Base-by-base conservation (phyloP, 2,888 invertebrate species). In the Rhagophthalmus giganteus region DNA sequence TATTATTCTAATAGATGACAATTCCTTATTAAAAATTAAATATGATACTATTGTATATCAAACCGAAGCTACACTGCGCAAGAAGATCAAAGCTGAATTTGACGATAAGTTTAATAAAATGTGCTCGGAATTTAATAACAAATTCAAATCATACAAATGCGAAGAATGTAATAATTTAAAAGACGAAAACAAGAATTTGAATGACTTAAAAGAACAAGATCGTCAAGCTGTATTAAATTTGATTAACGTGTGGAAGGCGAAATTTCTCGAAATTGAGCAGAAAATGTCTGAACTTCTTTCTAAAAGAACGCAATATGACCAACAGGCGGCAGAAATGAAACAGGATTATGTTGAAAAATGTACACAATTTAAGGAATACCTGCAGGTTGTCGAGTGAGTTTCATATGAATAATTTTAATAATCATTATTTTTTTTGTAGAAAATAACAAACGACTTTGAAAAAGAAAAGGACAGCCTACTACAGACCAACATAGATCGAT, bases 1-100 rank as follows among this genome's bases (percentile, higher is more conserved):
- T n/a, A n/a, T n/a, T 12, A 9, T 30, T 41, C 25, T 47, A 40
- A 10, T 15, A 59, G 55, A 44, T 7, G 39, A 42, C 11, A 42
- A 34, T 12, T 51, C 54, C 12, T n/a, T 61, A 25, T 41, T 59
- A 15, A 57, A 57, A 52, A 49, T 59, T 7, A 48, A 60, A 52
- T 59, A 54, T 35, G 62, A 61, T 26, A 53, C 59, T 3, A 57
- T 60, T 9, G 26, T 63, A 20, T 58, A 61, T 32, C 52, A 62
- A 38, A 57, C 58, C 16, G 63, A 65, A 47, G 57, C 63, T 2
- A 44, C 55, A 27, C 27, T 65, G 7, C 44, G 61, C 3, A 31
- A 47, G 20, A 51, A 59, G 30, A 45, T 63, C 2, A 57, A 63
- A 45, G 47, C 46, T 13, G 63, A 62, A 20, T 63, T 55, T 24